Base-by-base conservation (phyloP, 2,113 vertebrate genomes). In the Amazona vittata region DNA sequence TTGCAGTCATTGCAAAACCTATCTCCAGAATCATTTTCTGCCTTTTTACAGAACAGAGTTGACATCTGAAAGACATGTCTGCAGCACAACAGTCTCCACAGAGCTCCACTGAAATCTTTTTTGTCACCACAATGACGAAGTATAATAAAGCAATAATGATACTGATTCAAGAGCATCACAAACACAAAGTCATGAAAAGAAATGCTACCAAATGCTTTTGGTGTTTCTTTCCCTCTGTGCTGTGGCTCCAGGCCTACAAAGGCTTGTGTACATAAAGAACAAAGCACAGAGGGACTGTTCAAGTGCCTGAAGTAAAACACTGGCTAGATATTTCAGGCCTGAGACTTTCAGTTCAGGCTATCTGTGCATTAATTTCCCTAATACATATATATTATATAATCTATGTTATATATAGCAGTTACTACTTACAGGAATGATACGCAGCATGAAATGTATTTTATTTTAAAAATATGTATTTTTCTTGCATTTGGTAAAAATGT, bases 131-230 rank as follows among this genome's bases (percentile, higher is more conserved):
- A 83, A 46, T 86, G 83, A 83, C 64, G 89, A 83, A 83, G 35
- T 80, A 60, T 78, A 89, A 81, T 53, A 84, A 93, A 95, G 68
- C 43, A 92, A 81, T 90, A 92, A 96, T 71, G 64, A 86, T 59
- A 78, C 35, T 43, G 47, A 81, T 90, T 93, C 7, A 4, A 83
- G 35, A 93, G 10, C 55, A 37, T 79, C 16, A 43, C 41, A 90
- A 83, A 35, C 55, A 65, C 15, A 52, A 89, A 92, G 44, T 49
- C 19, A 75, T 65, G 68, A 91, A 91, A 94, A 92, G n/a, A 78
- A 93, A 55, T 21, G 9, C 50, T 81, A 19, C 52, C 13, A 41
- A 83, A 57, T 3, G 3, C 4, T 89, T 90, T 80, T 50, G n/a
- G 43, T 35, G 28, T 19, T 59, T 88, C 77, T 82, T 71, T 31